These are phyloP conservation scores for Dusona sp. DNA, from an alignment of 2,888 invertebrate species.

Conservation along the genomic window DNA sequence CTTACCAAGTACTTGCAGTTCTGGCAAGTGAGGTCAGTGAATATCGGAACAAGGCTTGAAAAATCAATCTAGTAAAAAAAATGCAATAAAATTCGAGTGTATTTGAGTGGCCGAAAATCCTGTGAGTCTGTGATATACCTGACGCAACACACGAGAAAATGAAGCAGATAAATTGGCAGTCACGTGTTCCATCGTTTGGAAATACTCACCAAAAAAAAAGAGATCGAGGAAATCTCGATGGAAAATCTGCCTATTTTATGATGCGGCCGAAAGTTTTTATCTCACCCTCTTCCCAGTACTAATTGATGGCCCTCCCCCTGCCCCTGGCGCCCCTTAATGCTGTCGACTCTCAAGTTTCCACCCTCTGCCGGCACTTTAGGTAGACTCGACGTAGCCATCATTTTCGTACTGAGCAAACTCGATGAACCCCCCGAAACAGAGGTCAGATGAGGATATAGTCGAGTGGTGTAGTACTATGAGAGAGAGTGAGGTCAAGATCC, in stretches of 20 bases:
- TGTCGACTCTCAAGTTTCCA: constrained; percentile 41
- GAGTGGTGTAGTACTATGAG: constrained; percentile 52
- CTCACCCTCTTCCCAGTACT: background rate
- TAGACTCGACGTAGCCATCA: constrained; percentile 39
- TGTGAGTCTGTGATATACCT: too few relatives aligned
- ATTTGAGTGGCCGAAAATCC: background rate
- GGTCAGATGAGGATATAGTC: constrained; percentile 47
- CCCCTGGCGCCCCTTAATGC: too few relatives aligned
- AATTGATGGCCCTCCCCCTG: constrained; percentile 26
- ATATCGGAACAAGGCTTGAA: too few relatives aligned
- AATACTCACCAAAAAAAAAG: constrained; percentile 54
- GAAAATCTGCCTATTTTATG: constrained; percentile 6
- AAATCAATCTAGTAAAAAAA: background rate
- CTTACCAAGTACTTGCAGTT: too few relatives aligned
- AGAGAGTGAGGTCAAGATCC: constrained; percentile 67
- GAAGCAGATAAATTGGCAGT: background rate
- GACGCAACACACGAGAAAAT: background rate
- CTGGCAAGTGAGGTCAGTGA: too few relatives aligned
- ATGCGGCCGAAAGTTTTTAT: background rate
- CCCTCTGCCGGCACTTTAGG: constrained; percentile 52
- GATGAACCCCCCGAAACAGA: constrained; percentile 49
- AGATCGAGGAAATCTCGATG: background rate
- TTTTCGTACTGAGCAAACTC: constrained; percentile 59
- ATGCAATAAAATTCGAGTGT: background rate
- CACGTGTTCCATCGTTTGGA: constrained; percentile 18